Conservation (phyloP, 2,888 invertebrate species). For the Sesia apiformis region DNA sequence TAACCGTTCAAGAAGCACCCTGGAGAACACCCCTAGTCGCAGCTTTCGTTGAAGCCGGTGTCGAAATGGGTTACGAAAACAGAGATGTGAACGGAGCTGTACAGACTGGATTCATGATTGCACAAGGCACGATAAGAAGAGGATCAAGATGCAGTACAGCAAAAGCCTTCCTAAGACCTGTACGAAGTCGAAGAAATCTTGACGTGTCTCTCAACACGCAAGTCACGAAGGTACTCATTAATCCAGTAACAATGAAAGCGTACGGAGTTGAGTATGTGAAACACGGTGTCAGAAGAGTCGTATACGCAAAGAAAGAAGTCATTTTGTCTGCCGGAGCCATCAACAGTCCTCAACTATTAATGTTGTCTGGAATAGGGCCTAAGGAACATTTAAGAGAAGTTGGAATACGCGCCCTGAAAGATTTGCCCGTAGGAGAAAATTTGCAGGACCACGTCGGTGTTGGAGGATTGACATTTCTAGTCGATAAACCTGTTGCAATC, state of each 20-base stretch:
- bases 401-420: constrained; percentile 82
- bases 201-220: constrained; percentile 88
- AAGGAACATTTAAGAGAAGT: constrained; percentile 78
- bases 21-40: constrained; percentile 88
- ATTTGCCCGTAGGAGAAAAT: constrained; percentile 86
- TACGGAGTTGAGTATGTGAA: constrained; percentile 87
- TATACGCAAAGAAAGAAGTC: constrained; percentile 86
- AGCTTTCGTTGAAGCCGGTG: constrained; percentile 87
- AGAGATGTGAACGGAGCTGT: constrained; percentile 87
- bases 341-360: constrained; percentile 92
- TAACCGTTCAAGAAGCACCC: constrained; percentile 88
- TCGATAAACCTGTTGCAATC: constrained; percentile 89
- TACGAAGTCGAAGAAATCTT: constrained; percentile 82
- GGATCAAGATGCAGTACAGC: constrained; percentile 90
- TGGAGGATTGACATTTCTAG: constrained; percentile 85
- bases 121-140: constrained; percentile 85
- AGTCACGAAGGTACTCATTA: constrained; percentile 83
- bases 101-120: constrained; percentile 88
- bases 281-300: constrained; percentile 80
- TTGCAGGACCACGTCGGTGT: constrained; percentile 92
- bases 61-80: constrained; percentile 87
- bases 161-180: constrained; percentile 89
- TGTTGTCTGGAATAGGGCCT: constrained; percentile 92
- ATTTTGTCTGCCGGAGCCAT: constrained; percentile 93
- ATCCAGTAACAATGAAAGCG: constrained; percentile 82